Base-by-base conservation (phyloP, 2,888 invertebrate species). In the Cryptosula pallasiana region DNA sequence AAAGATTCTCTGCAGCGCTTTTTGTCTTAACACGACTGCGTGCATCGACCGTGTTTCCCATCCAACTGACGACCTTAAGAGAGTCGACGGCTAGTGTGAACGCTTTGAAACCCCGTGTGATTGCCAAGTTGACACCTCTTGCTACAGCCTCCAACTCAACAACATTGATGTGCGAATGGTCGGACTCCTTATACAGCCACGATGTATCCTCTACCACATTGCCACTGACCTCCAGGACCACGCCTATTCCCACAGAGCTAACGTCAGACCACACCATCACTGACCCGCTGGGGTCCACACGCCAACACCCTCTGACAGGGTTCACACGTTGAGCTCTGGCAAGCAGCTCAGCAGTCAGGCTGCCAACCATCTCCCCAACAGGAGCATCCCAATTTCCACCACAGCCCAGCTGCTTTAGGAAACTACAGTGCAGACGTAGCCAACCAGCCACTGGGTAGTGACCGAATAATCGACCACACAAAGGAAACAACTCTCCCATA, bases 131-230 rank as follows among this genome's bases (percentile, higher is more conserved):
- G n/a, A n/a, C n/a, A n/a, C n/a, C n/a, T n/a, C n/a, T n/a, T n/a
- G n/a, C n/a, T n/a, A n/a, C n/a, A n/a, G n/a, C n/a, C n/a, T n/a
- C n/a, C n/a, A n/a, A n/a, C n/a, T n/a, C n/a, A n/a, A n/a, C n/a
- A 69, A 69, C 34, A 23, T 69, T 69, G 32, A 69, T 69, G 32
- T 69, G 69, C 16, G 32, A 32, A n/a, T 35, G n/a, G 69, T 69
- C 69, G 20, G 20, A 13, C n/a, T 32, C 32, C 35, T 69, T 69
- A 9, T 16, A 5, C 27, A 69, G 69, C 69, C 69, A 69, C n/a
- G 32, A 69, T 20, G 69, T 29, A 29, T 35, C 32, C 69, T 69
- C 69, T 45, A 69, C 27, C 5, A 29, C 27, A 16, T 25, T 9
- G 16, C 69, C 32, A n/a, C 32, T 29, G 3, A 69, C 35, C 13